phyloP scores from a whole-genome alignment of 2,888 invertebrate species.

The Melieria omissa region DNA sequence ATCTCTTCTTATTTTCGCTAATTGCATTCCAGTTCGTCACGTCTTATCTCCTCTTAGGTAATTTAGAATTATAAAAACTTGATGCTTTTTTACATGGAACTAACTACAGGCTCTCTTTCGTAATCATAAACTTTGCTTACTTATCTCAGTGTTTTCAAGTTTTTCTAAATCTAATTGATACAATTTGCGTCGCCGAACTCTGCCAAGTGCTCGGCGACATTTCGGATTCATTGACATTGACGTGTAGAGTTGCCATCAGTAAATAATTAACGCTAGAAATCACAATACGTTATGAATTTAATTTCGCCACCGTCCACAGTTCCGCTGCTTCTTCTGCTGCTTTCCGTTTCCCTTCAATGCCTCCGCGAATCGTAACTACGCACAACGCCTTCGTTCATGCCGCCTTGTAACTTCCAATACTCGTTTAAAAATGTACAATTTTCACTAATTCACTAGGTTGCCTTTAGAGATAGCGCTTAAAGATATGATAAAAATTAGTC shows the following conservation, averaged over 20 bases:
- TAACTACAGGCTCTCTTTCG: constrained; percentile 56
- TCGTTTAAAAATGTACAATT: constrained; percentile 27
- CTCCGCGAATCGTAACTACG: not conserved
- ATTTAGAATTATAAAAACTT: constrained; percentile 32
- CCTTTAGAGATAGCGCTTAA: constrained; percentile 28
- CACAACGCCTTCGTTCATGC: not conserved
- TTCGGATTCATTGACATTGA: constrained; percentile 44
- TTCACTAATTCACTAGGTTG: constrained; percentile 33
- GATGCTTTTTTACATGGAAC: constrained; percentile 49
- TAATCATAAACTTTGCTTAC: not conserved
- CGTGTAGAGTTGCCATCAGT: constrained; percentile 47
- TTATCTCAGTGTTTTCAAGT: constrained; percentile 5
- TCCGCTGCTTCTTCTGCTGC: not conserved
- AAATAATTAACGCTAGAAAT: constrained; percentile 67
- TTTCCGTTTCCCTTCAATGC: not conserved
- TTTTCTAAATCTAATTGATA: not conserved
- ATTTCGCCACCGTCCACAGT: constrained; percentile 10
- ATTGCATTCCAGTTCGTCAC: not conserved
- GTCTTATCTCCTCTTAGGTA: constrained; percentile 14
- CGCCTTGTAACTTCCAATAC: not conserved
- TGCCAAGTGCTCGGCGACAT: not conserved
- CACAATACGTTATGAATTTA: constrained; percentile 61
- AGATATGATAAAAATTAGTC: constrained; percentile 23
- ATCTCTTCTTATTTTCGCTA: constrained; percentile 4
- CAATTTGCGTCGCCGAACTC: constrained; percentile 2